These are phyloP conservation scores for Epinotia brunnichana DNA, from an alignment of 2,888 invertebrate species.

Conservation along the genomic window DNA sequence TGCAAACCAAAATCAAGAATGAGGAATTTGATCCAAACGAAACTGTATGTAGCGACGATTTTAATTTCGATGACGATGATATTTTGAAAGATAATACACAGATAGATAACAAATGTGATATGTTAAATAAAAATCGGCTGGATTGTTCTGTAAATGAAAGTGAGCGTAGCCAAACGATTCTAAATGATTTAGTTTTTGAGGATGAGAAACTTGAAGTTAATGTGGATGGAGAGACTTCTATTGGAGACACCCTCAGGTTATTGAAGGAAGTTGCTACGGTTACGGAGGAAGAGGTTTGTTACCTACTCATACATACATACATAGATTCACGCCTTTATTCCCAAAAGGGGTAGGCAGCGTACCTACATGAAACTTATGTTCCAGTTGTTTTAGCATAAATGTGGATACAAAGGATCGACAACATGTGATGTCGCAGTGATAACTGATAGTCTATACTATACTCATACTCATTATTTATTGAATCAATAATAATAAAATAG, in stretches of 20 bases:
- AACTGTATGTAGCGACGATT: slow-evolving; percentile 64
- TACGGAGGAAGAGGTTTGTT: not conserved
- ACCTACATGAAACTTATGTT: too few relatives aligned
- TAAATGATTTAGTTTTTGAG: slow-evolving; percentile 21
- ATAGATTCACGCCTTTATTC: too few relatives aligned
- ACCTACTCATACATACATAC: too few relatives aligned
- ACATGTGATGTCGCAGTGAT: too few relatives aligned
- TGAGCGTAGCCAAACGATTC: slow-evolving; percentile 31
- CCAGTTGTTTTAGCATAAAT: too few relatives aligned
- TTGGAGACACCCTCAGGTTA: slow-evolving; percentile 3
- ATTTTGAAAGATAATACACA: not conserved
- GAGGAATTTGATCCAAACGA: slow-evolving; percentile 51
- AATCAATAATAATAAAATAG: too few relatives aligned
- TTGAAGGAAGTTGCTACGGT: slow-evolving; percentile 3
- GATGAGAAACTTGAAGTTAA: not conserved
- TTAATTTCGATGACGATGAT: slow-evolving; percentile 51
- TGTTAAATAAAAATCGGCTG: not conserved
- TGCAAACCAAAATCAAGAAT: slow-evolving; percentile 55
- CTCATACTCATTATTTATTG: not conserved
- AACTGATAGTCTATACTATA: too few relatives aligned
- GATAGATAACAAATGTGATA: not conserved
- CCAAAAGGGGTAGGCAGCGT: too few relatives aligned
- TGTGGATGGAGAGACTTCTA: not conserved
- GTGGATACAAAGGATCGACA: too few relatives aligned
- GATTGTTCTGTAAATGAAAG: not conserved